Evolutionary conservation across 2,888 invertebrate genomes (phyloP), one percentile per base, ranked within the genome.

Genomic region (Ophioninae sp.): DNA sequence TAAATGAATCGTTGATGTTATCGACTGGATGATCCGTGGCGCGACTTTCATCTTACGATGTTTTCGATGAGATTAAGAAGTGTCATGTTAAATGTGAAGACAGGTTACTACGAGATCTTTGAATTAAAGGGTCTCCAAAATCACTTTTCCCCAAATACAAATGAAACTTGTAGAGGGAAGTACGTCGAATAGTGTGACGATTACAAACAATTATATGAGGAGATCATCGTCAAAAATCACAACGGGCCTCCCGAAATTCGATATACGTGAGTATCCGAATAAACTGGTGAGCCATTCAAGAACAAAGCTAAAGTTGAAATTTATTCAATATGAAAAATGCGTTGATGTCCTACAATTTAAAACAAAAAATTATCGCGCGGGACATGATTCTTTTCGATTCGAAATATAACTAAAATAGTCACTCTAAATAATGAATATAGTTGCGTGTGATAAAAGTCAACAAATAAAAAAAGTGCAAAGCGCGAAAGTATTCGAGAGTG

Each of bases 241-340:
- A 56, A 79, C 37, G 65, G n/a, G 58, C 41, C 17, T 22, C 23
- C 41, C 37, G 64, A 64, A 81, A 69, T 74, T 63, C 61, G 39
- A 17, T 56, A 58, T 69, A 77, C 63, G 6, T 68, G 79, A 68
- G 59, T 67, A 77, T 69, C 76, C 39, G 44, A 68, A 76, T 76
- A 56, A 37, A 69, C 22, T 9, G 56, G 59, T 51, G 71, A 41
- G n/a, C 72, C 17, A 65, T n/a, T 13, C 64, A 41, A 58, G 58
- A 69, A 59, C 63, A 37, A 76, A 74, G 84, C 72, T 68, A 78
- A 79, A 84, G 58, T 68, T 51, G 65, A 81, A 80, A 82, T 83
- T 72, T 79, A 85, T 78, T 71, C 58, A 6, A 63, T 80, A 79
- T 44, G 79, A 73, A 71, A 79, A 69, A 77, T 69, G 64, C 68